Evolutionary conservation across 2,797 vertebrate species (phyloP).

Genomic region (Adrianichthys oophorus): DNA sequence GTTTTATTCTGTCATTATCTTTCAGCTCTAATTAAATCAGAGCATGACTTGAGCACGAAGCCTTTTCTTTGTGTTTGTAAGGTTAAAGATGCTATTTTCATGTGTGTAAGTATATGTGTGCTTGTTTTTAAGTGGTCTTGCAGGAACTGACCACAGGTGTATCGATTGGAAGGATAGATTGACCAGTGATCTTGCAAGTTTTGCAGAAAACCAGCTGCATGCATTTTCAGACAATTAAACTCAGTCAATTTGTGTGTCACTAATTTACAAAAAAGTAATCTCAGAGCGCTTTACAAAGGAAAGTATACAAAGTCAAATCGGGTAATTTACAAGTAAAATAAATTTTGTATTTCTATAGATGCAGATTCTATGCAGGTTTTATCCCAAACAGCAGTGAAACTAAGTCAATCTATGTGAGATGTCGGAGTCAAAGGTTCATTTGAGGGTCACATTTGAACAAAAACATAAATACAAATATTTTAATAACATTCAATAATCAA

Average conservation of each 20-base stretch:
- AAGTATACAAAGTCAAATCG: no score
- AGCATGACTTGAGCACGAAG: constrained; percentile 8
- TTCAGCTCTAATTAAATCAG: constrained; percentile 18
- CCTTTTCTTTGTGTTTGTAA: background rate
- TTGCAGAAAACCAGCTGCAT: background rate
- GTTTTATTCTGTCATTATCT: constrained; percentile 6
- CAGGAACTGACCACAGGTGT: background rate
- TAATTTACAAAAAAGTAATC: background rate
- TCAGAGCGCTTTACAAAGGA: background rate
- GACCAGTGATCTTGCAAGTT: background rate
- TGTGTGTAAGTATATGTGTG: background rate
- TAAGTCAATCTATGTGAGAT: no score
- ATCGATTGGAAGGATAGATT: background rate
- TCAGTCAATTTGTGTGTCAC: constrained; percentile 21
- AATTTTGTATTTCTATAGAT: no score
- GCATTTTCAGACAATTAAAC: background rate
- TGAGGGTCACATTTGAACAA: no score
- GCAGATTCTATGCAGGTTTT: no score
- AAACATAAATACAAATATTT: no score
- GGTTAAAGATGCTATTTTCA: background rate
- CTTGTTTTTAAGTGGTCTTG: no score
- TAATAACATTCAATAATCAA: no score
- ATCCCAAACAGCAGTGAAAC: no score
- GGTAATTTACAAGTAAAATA: no score
- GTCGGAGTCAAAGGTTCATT: no score